phyloP scores from a whole-genome alignment of 2,888 invertebrate species.

The Bedellia somnulentella region DNA sequence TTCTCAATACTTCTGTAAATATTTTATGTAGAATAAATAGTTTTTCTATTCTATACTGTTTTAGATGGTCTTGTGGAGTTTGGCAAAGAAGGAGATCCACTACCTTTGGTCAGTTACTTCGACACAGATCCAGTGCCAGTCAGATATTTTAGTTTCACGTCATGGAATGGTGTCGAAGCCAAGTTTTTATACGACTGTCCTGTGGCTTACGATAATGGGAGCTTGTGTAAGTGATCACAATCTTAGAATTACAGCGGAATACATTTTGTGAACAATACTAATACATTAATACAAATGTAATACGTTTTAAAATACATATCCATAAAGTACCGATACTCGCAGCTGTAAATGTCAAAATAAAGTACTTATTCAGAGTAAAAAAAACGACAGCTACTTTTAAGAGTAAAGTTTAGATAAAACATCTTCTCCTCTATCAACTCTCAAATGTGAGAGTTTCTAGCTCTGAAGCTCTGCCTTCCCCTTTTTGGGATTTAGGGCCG shows the following conservation, averaged over 20 bases:
- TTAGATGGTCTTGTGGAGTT: slow-evolving; percentile 65
- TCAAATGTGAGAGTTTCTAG: too few species aligned
- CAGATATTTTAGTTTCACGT: slow-evolving; percentile 68
- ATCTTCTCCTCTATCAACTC: too few species aligned
- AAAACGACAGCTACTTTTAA: not conserved
- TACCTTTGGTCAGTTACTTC: slow-evolving; percentile 61
- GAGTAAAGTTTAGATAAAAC: too few species aligned
- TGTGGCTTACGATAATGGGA: slow-evolving; percentile 18
- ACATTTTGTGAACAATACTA: too few species aligned
- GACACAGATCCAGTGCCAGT: slow-evolving; percentile 64
- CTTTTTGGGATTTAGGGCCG: too few species aligned
- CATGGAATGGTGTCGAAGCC: slow-evolving; percentile 67
- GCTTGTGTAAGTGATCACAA: slow-evolving; percentile 20
- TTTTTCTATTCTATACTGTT: too few species aligned
- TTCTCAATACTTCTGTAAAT: too few species aligned
- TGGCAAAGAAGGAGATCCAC: slow-evolving; percentile 62
- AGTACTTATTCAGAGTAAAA: not conserved
- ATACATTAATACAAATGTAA: too few species aligned
- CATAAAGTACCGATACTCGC: not conserved
- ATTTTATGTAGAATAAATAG: too few species aligned
- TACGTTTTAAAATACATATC: too few species aligned
- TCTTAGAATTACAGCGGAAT: too few species aligned
- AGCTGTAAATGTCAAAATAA: not conserved
- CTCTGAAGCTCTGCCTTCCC: too few species aligned
- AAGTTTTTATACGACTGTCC: slow-evolving; percentile 72